Conservation (phyloP, 2,113 vertebrate genomes). For the Notothenia rossii region DNA sequence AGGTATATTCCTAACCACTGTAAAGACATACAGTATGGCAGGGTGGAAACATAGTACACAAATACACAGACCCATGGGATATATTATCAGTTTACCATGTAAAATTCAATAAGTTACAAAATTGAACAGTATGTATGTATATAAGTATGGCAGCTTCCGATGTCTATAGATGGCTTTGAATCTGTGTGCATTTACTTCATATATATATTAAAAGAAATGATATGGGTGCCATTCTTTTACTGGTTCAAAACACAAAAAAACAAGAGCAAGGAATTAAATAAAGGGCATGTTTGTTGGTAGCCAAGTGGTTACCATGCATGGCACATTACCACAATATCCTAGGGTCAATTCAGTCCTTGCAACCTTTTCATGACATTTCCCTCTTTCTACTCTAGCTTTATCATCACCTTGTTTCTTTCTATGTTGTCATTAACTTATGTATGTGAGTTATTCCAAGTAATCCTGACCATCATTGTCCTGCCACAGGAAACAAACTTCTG, state of each 20-base stretch:
- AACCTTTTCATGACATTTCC: too few species aligned
- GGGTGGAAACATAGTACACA: background rate
- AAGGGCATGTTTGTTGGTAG: background rate
- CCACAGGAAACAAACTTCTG: too few species aligned
- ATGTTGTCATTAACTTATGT: too few species aligned
- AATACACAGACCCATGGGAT: background rate
- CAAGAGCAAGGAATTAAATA: background rate
- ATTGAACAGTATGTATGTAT: background rate
- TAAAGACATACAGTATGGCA: background rate
- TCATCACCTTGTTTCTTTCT: too few species aligned
- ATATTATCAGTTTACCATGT: background rate
- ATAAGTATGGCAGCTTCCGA: background rate
- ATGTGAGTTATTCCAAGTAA: too few species aligned
- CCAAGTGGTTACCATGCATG: too few species aligned
- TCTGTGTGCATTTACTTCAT: background rate
- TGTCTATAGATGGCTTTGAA: too few species aligned
- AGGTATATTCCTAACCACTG: slow-evolving; percentile 1
- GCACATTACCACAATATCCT: too few species aligned
- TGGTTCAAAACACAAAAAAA: background rate
- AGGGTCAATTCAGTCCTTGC: too few species aligned
- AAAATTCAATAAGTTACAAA: background rate
- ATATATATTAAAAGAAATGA: background rate
- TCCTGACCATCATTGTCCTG: too few species aligned
- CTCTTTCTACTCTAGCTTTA: too few species aligned
- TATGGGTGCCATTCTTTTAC: background rate